Evolutionary conservation across 2,888 invertebrate genomes (phyloP).

Genomic region (Theodoxus fluviatilis): DNA sequence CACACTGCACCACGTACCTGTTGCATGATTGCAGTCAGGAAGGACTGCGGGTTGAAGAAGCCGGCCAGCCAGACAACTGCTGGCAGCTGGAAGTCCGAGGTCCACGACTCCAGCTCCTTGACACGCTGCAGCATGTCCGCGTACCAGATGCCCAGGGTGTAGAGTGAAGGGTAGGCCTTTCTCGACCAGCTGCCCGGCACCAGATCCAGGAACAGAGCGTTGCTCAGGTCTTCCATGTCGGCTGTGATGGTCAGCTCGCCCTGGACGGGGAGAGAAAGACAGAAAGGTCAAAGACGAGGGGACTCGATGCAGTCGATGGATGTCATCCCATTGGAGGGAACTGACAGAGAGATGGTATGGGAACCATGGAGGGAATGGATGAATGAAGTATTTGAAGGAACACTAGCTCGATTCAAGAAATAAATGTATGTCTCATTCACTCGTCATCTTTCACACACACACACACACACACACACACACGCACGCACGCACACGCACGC

Average conservation of each 20-base stretch:
- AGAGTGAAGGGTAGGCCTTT: conserved; percentile 89
- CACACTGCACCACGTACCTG: too few species aligned
- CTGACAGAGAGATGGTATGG: too few species aligned
- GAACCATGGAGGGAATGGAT: too few species aligned
- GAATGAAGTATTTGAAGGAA: too few species aligned
- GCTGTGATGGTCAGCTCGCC: conserved; percentile 95
- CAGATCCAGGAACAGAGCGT: conserved; percentile 84
- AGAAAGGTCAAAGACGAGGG: background rate
- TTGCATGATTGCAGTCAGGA: conserved; percentile 97
- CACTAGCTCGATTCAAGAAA: too few species aligned
- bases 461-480: too few species aligned
- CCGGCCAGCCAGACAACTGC: conserved; percentile 93
- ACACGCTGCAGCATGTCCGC: conserved; percentile 86
- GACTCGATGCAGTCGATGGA: too few species aligned
- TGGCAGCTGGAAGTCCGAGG: conserved; percentile 86
- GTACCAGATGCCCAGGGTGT: conserved; percentile 90
- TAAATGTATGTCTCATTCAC: too few species aligned
- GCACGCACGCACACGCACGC: too few species aligned
- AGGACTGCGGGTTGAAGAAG: conserved; percentile 97
- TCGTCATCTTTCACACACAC: too few species aligned
- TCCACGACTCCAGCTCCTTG: conserved; percentile 84
- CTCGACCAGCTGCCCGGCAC: conserved; percentile 88
- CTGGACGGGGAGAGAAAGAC: conserved; percentile 63
- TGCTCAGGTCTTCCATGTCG: conserved; percentile 94
- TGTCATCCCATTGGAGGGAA: too few species aligned